Base-by-base conservation (phyloP, 2,888 invertebrate genomes). In the Drosophila neonasuta region DNA sequence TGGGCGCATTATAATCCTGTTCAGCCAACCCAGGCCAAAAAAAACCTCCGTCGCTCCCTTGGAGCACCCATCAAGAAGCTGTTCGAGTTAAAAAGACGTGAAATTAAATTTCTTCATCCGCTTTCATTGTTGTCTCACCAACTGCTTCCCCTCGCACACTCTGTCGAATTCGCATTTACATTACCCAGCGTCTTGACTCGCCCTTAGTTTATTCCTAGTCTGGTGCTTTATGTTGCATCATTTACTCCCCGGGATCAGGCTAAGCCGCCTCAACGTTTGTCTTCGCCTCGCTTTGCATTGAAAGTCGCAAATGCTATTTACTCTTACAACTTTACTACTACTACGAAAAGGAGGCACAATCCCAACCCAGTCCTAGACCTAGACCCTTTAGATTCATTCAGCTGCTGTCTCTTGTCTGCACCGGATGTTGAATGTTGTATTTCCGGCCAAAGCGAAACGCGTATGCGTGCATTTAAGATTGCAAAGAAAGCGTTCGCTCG, bases 21-120 rank as follows among this genome's bases (percentile, higher is more conserved):
- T 5, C 36, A 11, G n/a, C n/a, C n/a, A 36, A 11, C 54, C 48
- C 55, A 39, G 49, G 49, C 36, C 55, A 36, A 48, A 42, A 30
- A 8, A 54, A 34, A 15, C 15, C 6, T 7, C 2, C 15, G 24
- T 24, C 6, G 24, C 15, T 13, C 57, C 30, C 36, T 6, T n/a
- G 36, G 6, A 11, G 36, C 32, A 1, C 32, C 9, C 46, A 34
- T 58, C 56, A 71, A 79, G 71, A 70, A 72, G 84, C 57, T 74
- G 69, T 65, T 65, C 65, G 63, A 77, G 81, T 70, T 80, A 87
- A 84, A 86, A 88, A 79, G 85, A 85, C 76, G 84, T 83, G 76
- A 89, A 89, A 89, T 89, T 88, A 88, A 88, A 89, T 89, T 89
- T 88, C 83, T 87, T 88, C 48, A 84, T 81, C 77, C 84, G 86